phyloP scores from a whole-genome alignment of 1,140 invertebrate genomes.

The Chlorops oryzae region DNA sequence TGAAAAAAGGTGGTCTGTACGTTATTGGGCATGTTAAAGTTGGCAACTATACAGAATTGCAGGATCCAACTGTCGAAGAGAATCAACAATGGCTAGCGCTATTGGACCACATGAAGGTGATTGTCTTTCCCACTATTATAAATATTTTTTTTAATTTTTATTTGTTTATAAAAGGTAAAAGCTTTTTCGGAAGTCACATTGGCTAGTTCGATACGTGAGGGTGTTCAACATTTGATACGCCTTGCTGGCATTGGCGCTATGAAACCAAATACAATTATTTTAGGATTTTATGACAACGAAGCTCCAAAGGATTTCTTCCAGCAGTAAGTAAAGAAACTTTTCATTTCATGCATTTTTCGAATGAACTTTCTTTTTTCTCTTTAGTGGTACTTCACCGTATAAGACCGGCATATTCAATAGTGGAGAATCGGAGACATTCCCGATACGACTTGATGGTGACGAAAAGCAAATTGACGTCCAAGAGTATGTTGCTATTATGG shows the following conservation, averaged over 20 bases:
- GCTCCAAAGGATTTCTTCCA: constrained; percentile 69
- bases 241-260: constrained; percentile 95
- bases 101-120: constrained; percentile 79
- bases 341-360: too few species aligned
- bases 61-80: constrained; percentile 69
- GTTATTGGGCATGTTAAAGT: constrained; percentile 88
- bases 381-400: constrained; percentile 48
- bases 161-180: constrained; percentile 64
- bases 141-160: too few species aligned
- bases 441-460: constrained; percentile 40
- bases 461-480: constrained; percentile 41
- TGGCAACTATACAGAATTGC: constrained; percentile 54
- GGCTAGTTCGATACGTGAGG: constrained; percentile 75
- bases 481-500: constrained; percentile 87
- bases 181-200: constrained; percentile 95
- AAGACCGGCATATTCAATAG: constrained; percentile 48
- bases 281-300: constrained; percentile 82
- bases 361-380: constrained; percentile 12
- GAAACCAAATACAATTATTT: constrained; percentile 94
- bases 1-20: constrained; percentile 97
- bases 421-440: constrained; percentile 46
- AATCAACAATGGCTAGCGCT: constrained; percentile 82
- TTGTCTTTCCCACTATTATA: too few species aligned
- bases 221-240: constrained; percentile 86
- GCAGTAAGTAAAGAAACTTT: constrained; percentile 38